A percentile compares a stretch with the other conserved stretches of the same genome.
Evolutionary conservation across 2,113 vertebrate species (phyloP).

Genomic region (Nesospiza acunhae): DNA sequence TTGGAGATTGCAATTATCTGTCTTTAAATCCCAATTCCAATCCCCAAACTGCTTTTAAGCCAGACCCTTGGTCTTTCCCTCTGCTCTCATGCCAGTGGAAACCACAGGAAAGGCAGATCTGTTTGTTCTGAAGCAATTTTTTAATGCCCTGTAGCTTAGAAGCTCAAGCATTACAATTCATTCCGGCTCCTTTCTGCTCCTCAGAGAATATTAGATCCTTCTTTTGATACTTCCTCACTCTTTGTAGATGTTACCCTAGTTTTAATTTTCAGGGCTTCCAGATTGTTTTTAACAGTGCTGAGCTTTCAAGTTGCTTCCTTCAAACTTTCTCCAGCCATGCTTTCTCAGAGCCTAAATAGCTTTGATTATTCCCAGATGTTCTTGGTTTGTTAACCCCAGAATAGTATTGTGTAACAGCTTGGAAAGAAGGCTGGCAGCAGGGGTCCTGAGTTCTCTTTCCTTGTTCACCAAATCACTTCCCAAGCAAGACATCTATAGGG

Average conservation of each 20-base stretch:
- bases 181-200: not conserved
- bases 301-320: constrained; percentile 57
- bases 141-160: constrained; percentile 33
- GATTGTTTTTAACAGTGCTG: constrained; percentile 33
- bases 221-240: constrained; percentile 28
- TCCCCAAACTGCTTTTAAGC: not conserved
- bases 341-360: constrained; percentile 41
- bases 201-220: constrained; percentile 32
- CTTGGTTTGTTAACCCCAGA: constrained; percentile 18
- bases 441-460: not conserved
- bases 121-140: constrained; percentile 19
- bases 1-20: not conserved
- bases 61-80: not conserved
- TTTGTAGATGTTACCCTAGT: constrained; percentile 35
- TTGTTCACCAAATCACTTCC: not conserved
- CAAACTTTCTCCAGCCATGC: constrained; percentile 52
- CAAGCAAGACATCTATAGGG: not conserved
- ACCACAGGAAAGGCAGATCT: not conserved
- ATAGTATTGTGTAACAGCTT: not conserved
- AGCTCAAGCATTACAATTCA: constrained; percentile 1
- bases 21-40: not conserved
- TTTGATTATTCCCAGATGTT: constrained; percentile 58
- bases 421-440: not conserved
- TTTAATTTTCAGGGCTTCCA: constrained; percentile 57
- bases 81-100: constrained; percentile 9